A percentile compares a stretch with the other conserved stretches of the same genome.
Evolutionary conservation across 1,140 invertebrate genomes (phyloP).

Genomic region (Neocloeon triangulifer): DNA sequence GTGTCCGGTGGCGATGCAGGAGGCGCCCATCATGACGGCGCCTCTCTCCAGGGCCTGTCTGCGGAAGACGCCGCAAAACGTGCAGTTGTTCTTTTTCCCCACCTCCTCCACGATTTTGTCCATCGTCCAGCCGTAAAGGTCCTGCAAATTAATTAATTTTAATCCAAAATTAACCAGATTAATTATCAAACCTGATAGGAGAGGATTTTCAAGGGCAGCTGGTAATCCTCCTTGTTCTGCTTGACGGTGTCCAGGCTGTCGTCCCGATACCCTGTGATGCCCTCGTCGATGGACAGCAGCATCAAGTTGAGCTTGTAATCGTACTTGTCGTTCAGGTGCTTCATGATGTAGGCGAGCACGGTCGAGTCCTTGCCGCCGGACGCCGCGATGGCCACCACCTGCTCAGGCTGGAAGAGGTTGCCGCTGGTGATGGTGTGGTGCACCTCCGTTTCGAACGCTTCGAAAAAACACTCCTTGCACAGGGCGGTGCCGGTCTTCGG

Average conservation of each 20-base stretch:
- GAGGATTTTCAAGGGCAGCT: slow-evolving; percentile 82
- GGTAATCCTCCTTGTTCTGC: slow-evolving; percentile 80
- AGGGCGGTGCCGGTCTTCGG: slow-evolving; percentile 78
- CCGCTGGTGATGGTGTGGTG: slow-evolving; percentile 76
- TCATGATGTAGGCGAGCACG: slow-evolving; percentile 80
- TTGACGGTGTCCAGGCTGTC: slow-evolving; percentile 95
- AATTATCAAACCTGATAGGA: too few relatives aligned
- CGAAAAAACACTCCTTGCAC: slow-evolving; percentile 90
- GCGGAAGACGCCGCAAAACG: slow-evolving; percentile 94
- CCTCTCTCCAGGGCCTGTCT: slow-evolving; percentile 90
- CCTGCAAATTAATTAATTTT: too few relatives aligned
- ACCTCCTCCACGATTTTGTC: slow-evolving; percentile 91
- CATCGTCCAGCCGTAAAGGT: slow-evolving; percentile 99
- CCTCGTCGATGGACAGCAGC: slow-evolving; percentile 94
- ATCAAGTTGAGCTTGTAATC: slow-evolving; percentile 81
- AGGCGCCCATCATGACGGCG: slow-evolving; percentile 61
- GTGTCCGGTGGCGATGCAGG: slow-evolving; percentile 93
- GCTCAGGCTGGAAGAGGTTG: slow-evolving; percentile 65
- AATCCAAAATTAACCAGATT: too few relatives aligned
- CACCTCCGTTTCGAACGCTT: slow-evolving; percentile 87
- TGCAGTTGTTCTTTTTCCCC: slow-evolving; percentile 95
- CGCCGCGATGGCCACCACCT: slow-evolving; percentile 85
- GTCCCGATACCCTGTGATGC: slow-evolving; percentile 92
- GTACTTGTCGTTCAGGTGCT: slow-evolving; percentile 75
- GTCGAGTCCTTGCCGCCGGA: slow-evolving; percentile 99